Percentiles rank a stretch among this genome's conserved stretches.
phyloP scores from a whole-genome alignment of 2,113 vertebrate genomes.

The Ammodytes marinus region DNA sequence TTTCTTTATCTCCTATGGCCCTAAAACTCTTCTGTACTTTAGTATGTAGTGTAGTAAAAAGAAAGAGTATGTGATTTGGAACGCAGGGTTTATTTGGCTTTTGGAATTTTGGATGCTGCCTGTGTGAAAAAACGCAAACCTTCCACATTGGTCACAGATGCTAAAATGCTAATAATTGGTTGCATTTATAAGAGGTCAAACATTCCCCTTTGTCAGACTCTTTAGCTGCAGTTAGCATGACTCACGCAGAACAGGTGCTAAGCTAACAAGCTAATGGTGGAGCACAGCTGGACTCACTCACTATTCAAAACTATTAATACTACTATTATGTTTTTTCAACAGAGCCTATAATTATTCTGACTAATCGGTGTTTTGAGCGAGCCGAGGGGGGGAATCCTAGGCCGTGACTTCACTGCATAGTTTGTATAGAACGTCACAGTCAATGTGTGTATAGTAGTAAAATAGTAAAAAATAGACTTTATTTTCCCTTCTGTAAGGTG shows the following conservation, averaged over 20 bases:
- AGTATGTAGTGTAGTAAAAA: too few species aligned
- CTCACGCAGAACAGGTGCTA: constrained; percentile 57
- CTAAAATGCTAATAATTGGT: constrained; percentile 1
- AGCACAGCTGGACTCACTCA: constrained; percentile 47
- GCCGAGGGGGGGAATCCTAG: constrained; percentile 32
- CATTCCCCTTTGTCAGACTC: neutral
- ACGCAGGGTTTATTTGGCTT: neutral
- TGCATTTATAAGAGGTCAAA: neutral
- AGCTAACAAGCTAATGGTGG: constrained; percentile 14
- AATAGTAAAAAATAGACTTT: too few species aligned
- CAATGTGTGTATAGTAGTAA: too few species aligned
- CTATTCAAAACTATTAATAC: constrained; percentile 52
- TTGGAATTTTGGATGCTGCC: neutral
- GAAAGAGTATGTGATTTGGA: neutral
- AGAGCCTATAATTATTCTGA: constrained; percentile 55
- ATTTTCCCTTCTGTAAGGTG: neutral
- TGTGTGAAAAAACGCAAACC: neutral
- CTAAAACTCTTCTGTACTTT: too few species aligned
- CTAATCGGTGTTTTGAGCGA: constrained; percentile 40
- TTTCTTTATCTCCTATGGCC: too few species aligned
- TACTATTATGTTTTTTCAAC: constrained; percentile 49
- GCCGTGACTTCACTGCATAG: constrained; percentile 50
- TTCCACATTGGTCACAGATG: constrained; percentile 9
- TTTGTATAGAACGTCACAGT: constrained; percentile 17
- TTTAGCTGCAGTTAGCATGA: constrained; percentile 32